phyloP scores from a whole-genome alignment of 1,140 invertebrate genomes.

The Centruroides sculpturatus region DNA sequence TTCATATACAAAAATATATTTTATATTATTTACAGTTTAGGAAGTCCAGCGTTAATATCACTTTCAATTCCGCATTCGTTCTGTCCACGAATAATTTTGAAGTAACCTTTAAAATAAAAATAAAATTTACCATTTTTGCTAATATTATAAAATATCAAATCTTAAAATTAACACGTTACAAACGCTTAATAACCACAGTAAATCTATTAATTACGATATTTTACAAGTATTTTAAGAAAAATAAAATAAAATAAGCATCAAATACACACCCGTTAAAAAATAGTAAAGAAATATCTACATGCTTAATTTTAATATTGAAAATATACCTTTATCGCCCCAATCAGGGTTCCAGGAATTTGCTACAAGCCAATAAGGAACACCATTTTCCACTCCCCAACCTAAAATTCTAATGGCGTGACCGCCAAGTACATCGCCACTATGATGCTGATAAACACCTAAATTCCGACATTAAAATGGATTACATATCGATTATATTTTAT shows the following conservation, averaged over 20 bases:
- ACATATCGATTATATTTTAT: too few relatives aligned
- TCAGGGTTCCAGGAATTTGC: slow-evolving; percentile 88
- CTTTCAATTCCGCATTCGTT: slow-evolving; percentile 40
- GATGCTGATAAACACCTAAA: slow-evolving; percentile 69
- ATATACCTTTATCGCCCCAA: slow-evolving; percentile 59
- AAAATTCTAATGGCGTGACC: slow-evolving; percentile 82
- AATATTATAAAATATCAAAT: not conserved
- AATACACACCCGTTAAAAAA: too few relatives aligned
- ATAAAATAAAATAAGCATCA: too few relatives aligned
- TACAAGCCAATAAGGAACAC: slow-evolving; percentile 67
- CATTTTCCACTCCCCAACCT: slow-evolving; percentile 71
- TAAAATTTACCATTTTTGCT: too few relatives aligned
- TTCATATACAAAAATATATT: too few relatives aligned
- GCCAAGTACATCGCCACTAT: slow-evolving; percentile 52
- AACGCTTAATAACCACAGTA: not conserved
- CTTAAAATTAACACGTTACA: not conserved
- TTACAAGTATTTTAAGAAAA: too few relatives aligned
- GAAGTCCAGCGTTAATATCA: slow-evolving; percentile 30
- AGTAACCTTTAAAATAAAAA: slow-evolving; percentile 26
- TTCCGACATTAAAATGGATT: too few relatives aligned
- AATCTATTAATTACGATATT: too few relatives aligned
- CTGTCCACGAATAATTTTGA: slow-evolving; percentile 35
- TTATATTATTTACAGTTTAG: slow-evolving; percentile 20
- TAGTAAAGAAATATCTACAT: too few relatives aligned
- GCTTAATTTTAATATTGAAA: too few relatives aligned